Conservation (phyloP, 2,888 invertebrate species). For the Trichogramma dendrolimi region DNA sequence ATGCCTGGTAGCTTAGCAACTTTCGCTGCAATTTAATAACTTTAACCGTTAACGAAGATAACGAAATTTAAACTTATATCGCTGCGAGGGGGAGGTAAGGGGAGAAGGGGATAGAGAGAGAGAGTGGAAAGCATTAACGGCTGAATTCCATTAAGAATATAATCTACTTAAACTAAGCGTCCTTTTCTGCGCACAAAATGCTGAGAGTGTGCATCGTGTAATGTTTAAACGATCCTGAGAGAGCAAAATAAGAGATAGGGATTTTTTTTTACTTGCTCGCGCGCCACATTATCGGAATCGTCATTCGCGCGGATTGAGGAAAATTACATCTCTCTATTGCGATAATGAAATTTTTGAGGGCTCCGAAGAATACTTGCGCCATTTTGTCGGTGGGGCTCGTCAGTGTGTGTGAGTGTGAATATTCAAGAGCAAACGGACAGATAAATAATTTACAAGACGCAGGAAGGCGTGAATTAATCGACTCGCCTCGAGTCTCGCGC, state of each 20-base stretch:
- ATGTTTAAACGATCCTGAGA: no score
- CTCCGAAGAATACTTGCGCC: slow-evolving; percentile 33
- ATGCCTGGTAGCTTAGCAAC: no score
- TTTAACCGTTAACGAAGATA: slow-evolving; percentile 8
- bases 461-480: background rate
- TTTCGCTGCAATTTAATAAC: no score
- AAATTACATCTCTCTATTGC: no score
- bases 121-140: slow-evolving; percentile 9
- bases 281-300: no score
- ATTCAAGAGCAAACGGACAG: slow-evolving; percentile 3
- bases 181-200: background rate
- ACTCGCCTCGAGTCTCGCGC: background rate
- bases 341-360: no score
- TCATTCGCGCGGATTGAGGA: no score
- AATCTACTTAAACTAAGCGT: slow-evolving; percentile 21
- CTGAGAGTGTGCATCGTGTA: slow-evolving; percentile 11
- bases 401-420: background rate
- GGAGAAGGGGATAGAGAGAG: slow-evolving; percentile 1
- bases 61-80: slow-evolving; percentile 21
- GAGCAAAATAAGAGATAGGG: no score
- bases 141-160: slow-evolving; percentile 19
- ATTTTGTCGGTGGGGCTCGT: slow-evolving; percentile 40
- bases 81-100: slow-evolving; percentile 15
- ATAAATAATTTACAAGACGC: slow-evolving; percentile 24
- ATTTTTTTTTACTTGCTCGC: no score